These are phyloP conservation scores for Holcopasites calliopsidis DNA, from an alignment of 1,140 invertebrate genomes.

Conservation along the genomic window DNA sequence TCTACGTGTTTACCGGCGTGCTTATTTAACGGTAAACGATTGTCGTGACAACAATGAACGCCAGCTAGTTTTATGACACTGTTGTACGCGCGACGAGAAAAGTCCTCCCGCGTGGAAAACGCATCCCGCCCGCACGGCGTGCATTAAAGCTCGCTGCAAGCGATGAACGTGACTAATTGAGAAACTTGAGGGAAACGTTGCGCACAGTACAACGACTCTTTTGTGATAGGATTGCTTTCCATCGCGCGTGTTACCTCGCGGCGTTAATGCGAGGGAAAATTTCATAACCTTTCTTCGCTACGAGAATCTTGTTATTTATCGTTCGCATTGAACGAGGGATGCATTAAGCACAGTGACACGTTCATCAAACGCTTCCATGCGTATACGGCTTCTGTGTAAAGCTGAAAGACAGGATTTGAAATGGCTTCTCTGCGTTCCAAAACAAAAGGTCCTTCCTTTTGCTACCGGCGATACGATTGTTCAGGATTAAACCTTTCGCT, in stretches of 20 bases:
- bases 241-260: constrained; percentile 1
- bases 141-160: not conserved
- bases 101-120: not conserved
- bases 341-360: no score
- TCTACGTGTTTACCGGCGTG: not conserved
- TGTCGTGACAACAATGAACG: not conserved
- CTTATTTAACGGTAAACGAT: constrained; percentile 10
- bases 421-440: no score
- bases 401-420: no score
- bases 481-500: no score
- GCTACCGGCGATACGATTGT: no score
- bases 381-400: no score
- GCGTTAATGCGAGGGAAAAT: constrained; percentile 8
- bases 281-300: not conserved
- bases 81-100: constrained; percentile 16
- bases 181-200: constrained; percentile 13
- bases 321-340: no score
- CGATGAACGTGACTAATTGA: constrained; percentile 27
- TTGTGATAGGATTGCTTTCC: constrained; percentile 17
- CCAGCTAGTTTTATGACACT: not conserved
- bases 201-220: not conserved
- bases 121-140: not conserved
- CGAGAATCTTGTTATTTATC: not conserved
- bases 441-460: no score
- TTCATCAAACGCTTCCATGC: no score